Conservation (phyloP, 2,797 vertebrate genomes). For the Pseudomugil tenellus region DNA sequence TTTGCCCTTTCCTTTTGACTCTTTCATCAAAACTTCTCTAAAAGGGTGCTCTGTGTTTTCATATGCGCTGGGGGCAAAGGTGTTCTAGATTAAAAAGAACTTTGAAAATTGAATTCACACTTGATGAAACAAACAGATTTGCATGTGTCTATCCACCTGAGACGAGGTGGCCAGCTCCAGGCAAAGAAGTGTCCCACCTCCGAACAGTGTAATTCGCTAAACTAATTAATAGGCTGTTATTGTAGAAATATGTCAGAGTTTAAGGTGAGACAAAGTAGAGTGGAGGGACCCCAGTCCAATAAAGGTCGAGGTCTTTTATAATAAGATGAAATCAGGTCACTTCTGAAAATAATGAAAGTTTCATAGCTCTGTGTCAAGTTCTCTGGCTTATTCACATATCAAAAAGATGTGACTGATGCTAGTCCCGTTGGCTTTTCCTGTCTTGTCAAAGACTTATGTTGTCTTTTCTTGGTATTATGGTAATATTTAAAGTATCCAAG, state of each 20-base stretch:
- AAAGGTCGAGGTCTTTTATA: conserved; percentile 64
- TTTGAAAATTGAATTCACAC: conserved; percentile 85
- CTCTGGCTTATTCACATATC: conserved; percentile 5
- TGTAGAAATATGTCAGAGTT: conserved; percentile 75
- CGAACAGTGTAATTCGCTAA: conserved; percentile 68
- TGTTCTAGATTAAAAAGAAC: conserved; percentile 84
- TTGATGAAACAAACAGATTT: conserved; percentile 86
- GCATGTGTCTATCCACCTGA: conserved; percentile 77
- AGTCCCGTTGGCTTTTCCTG: conserved; percentile 8
- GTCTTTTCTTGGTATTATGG: conserved; percentile 46
- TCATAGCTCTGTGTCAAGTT: conserved; percentile 2
- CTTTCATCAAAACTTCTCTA: conserved; percentile 63
- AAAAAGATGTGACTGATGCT: not conserved
- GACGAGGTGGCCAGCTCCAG: conserved; percentile 81
- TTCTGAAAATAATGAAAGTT: conserved; percentile 43
- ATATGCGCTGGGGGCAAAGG: conserved; percentile 83
- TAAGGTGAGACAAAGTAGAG: conserved; percentile 62
- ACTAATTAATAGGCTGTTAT: conserved; percentile 83
- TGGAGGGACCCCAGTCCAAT: conserved; percentile 62
- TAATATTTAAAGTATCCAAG: conserved; percentile 42
- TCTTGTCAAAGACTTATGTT: conserved; percentile 27
- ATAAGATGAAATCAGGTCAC: conserved; percentile 58
- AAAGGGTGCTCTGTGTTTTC: conserved; percentile 62
- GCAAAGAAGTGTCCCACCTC: conserved; percentile 81
- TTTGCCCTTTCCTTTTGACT: conserved; percentile 55